Conservation (phyloP, 2,113 vertebrate genomes). For the Ancistrus triradiatus region DNA sequence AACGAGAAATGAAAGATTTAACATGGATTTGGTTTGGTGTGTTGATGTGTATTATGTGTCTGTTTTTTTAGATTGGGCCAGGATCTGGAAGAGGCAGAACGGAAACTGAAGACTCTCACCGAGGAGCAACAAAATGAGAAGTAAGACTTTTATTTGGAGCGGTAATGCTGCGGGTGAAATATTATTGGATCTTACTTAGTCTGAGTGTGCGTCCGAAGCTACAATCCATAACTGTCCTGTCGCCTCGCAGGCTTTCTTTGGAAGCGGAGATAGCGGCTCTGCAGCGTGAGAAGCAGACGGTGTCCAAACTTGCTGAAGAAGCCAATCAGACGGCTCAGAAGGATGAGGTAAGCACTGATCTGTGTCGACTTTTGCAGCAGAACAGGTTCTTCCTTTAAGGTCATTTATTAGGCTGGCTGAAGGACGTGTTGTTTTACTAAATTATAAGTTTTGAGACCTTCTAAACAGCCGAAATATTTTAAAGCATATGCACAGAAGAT, state of each 20-base stretch:
- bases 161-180: no score
- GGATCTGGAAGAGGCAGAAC: constrained; percentile 66
- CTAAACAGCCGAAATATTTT: no score
- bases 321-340: constrained; percentile 54
- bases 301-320: constrained; percentile 69
- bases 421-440: no score
- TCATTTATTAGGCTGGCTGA: no score
- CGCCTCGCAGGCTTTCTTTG: constrained; percentile 67
- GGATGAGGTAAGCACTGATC: constrained; percentile 33
- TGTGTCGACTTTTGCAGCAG: no score
- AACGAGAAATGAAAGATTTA: neutral
- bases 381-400: no score
- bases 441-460: no score
- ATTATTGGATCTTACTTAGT: no score
- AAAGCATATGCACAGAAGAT: no score
- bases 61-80: constrained; percentile 57
- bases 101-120: constrained; percentile 61
- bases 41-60: neutral
- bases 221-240: neutral
- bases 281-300: constrained; percentile 42
- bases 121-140: constrained; percentile 70
- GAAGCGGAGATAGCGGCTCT: constrained; percentile 76
- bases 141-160: constrained; percentile 43
- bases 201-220: no score
- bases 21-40: neutral